A percentile compares a stretch with the other conserved stretches of the same genome.
Conservation (phyloP, 2,797 vertebrate genomes). For the Anas bernieri region DNA sequence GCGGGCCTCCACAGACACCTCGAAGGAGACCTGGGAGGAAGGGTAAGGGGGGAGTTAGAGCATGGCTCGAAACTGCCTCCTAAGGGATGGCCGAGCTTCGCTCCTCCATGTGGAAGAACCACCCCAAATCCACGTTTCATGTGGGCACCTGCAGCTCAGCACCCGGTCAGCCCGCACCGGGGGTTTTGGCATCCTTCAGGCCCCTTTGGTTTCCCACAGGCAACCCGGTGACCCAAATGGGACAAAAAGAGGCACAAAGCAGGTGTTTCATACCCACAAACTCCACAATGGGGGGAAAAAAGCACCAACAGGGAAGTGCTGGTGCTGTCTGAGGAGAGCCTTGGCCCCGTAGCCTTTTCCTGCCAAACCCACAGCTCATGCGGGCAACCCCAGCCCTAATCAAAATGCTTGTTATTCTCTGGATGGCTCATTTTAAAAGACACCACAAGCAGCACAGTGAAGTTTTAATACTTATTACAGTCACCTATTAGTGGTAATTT, state of each 20-base stretch:
- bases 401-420: not conserved
- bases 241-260: not conserved
- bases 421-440: not conserved
- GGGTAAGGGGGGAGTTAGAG: not conserved
- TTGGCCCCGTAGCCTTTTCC: not conserved
- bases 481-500: not conserved
- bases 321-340: not conserved
- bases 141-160: not conserved
- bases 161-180: rapidly evolving
- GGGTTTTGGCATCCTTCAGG: not conserved
- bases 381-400: not conserved
- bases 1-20: conserved; percentile 88
- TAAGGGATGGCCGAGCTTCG: rapidly evolving
- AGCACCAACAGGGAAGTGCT: not conserved
- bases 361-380: not conserved
- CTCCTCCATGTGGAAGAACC: not conserved
- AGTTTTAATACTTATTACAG: not conserved
- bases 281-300: not conserved
- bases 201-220: not conserved
- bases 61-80: rapidly evolving
- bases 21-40: conserved; percentile 88
- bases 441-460: not conserved
- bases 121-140: rapidly evolving
- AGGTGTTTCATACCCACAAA: not conserved
- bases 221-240: not conserved